Percentiles rank a stretch among this genome's conserved stretches.
Conservation (phyloP, 2,797 vertebrate genomes). For the Capromys pilorides region DNA sequence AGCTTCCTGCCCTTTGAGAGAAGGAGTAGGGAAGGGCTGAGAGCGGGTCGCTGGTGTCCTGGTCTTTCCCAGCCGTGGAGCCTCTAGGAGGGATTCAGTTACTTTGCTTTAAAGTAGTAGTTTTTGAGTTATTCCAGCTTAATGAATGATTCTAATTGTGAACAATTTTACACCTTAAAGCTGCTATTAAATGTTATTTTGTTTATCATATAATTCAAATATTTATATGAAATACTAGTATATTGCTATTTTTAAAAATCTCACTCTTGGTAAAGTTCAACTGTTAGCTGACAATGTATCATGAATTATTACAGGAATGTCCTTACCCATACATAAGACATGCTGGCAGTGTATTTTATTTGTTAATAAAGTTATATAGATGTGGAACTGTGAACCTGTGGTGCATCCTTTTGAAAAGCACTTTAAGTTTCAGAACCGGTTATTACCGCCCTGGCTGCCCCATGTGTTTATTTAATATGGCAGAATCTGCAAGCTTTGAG, state of each 20-base stretch:
- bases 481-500: not conserved
- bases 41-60: not conserved
- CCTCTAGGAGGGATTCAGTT: not conserved
- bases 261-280: slow-evolving; percentile 60
- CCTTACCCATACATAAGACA: slow-evolving; percentile 60
- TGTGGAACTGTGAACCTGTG: slow-evolving; percentile 59
- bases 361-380: slow-evolving; percentile 71
- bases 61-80: not conserved
- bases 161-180: slow-evolving; percentile 56
- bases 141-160: slow-evolving; percentile 18
- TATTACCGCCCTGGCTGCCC: not conserved
- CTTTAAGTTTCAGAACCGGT: not conserved
- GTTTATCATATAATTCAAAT: slow-evolving; percentile 46
- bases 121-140: slow-evolving; percentile 55
- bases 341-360: slow-evolving; percentile 64
- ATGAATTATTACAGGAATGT: slow-evolving; percentile 57
- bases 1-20: slow-evolving; percentile 9
- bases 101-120: slow-evolving; percentile 1
- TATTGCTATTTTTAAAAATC: slow-evolving; percentile 55
- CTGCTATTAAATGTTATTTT: slow-evolving; percentile 56
- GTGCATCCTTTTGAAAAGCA: slow-evolving; percentile 63
- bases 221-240: slow-evolving; percentile 52
- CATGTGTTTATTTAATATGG: not conserved
- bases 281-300: slow-evolving; percentile 52
- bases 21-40: not conserved